Base-by-base conservation (phyloP, 2,797 vertebrate genomes). In the Pseudochirops corinnae region DNA sequence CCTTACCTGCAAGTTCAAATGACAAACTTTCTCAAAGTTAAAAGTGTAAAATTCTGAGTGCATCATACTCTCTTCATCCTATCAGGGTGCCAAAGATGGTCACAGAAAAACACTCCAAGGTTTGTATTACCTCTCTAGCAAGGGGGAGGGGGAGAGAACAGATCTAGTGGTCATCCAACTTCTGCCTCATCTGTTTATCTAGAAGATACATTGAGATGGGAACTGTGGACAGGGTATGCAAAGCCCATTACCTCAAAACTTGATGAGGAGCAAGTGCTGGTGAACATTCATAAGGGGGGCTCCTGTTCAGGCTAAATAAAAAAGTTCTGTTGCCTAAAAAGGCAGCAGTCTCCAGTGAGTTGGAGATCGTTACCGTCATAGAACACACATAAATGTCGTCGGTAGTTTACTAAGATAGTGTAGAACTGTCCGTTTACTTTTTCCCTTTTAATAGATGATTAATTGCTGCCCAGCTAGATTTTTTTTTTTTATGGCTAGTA, bases 381-480 rank as follows among this genome's bases (percentile, higher is more conserved):
- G 92, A 90, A 93, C 55, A 74, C 93, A 60, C 96, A 90, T 62
- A 92, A 55, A 55, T 56, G 74, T 57, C 24, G 14, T 7, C 92
- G 93, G 98, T 97, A 98, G 97, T 98, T 98, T 91, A 96, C 92
- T 97, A 95, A 93, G 94, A 93, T 39, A 94, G 94, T 56, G 96
- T 52, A 9, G 39, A 95, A 96, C 56, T 95, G 82, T 93, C 96
- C 94, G 14, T 97, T 98, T 95, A 97, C 96, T 98, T 97, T 94
- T 96, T 97, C 91, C 97, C 94, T 97, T 98, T 99, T 99, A 99
- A 99, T 98, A 98, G 98, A 98, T 98, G 98, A 99, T 99, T 99
- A 99, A 99, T 99, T 98, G 98, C 98, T 98, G 92, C 97, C 97
- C 97, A 91, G 90, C 98, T 99, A 99, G 98, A 92, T 91, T 3